Evolutionary conservation across 2,113 vertebrate species (phyloP).

Genomic region (Crypturellus undulatus): DNA sequence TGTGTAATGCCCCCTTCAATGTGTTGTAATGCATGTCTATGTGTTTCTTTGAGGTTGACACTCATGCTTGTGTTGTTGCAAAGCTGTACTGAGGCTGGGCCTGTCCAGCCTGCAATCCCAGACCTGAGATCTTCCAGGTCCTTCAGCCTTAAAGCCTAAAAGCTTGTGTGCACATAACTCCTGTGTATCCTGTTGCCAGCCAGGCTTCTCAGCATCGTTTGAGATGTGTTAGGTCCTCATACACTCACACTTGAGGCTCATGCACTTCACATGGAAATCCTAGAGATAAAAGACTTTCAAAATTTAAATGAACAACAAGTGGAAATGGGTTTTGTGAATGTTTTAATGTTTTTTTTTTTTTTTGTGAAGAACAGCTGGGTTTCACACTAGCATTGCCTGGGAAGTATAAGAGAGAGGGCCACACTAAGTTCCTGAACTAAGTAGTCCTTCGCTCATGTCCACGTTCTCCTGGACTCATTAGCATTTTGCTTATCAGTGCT

Average conservation of each 20-base stretch:
- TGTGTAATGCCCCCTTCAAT: background rate
- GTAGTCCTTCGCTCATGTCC: background rate
- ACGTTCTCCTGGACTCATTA: background rate
- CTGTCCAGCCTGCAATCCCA: background rate
- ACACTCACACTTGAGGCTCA: background rate
- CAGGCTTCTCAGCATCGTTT: background rate
- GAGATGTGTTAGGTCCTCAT: background rate
- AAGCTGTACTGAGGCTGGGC: background rate
- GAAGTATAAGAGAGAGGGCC: background rate
- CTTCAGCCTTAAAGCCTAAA: background rate
- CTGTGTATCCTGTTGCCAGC: background rate
- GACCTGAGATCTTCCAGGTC: background rate
- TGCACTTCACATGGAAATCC: background rate
- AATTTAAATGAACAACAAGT: background rate
- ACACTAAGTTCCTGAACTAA: background rate
- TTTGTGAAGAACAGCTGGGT: background rate
- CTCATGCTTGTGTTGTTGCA: background rate
- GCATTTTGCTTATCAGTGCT: background rate
- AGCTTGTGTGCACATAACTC: background rate
- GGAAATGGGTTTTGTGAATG: background rate
- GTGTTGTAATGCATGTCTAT: background rate
- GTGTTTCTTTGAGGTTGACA: background rate
- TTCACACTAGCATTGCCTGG: background rate
- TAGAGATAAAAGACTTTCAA: background rate
- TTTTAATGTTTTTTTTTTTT: too few species aligned